Evolutionary conservation across 2,113 vertebrate species (phyloP).

Genomic region (Sapajus apella): DNA sequence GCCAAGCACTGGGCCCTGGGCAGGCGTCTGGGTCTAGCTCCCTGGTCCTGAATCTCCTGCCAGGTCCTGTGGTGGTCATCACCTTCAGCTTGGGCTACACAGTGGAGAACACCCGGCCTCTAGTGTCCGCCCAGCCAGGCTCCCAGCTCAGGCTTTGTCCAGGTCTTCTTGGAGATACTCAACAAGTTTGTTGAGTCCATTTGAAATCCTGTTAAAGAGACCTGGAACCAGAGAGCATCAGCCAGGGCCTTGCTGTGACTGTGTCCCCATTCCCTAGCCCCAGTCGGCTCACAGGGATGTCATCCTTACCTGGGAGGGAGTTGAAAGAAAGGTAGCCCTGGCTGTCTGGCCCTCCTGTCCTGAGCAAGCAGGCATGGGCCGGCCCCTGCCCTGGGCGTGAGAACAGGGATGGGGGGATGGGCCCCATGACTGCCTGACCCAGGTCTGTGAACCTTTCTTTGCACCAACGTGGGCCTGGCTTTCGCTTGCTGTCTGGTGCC

Average conservation of each 20-base stretch:
- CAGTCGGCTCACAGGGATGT: neutral
- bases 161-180: neutral
- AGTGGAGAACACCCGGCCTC: neutral
- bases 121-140: neutral
- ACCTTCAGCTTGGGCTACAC: neutral
- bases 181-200: neutral
- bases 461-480: rapidly evolving
- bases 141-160: too few relatives aligned
- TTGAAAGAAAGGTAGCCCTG: neutral
- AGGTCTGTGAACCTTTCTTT: neutral
- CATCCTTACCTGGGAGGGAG: neutral
- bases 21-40: neutral
- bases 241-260: neutral
- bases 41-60: neutral
- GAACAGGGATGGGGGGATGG: too few relatives aligned
- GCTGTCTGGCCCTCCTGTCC: neutral
- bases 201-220: neutral
- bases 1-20: neutral
- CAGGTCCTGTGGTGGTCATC: neutral
- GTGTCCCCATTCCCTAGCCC: neutral
- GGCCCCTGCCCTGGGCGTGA: rapidly evolving
- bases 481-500: neutral
- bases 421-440: neutral
- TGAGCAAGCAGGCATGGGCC: neutral
- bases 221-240: neutral